phyloP scores from a whole-genome alignment of 2,797 vertebrate species.

The Enteromius paludinosus region DNA sequence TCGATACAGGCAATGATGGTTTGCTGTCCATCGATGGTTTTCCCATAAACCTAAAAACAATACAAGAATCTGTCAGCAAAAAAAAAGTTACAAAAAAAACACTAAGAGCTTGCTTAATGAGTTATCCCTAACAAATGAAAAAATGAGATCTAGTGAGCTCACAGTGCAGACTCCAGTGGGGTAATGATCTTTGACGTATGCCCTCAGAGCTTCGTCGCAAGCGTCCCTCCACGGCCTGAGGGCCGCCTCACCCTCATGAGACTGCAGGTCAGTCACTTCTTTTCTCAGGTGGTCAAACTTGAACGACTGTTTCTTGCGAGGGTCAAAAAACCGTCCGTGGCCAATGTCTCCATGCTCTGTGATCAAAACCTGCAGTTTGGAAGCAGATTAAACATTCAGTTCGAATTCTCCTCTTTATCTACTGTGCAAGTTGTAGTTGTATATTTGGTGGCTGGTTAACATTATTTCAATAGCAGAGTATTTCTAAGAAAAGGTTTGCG shows the following conservation, averaged over 20 bases:
- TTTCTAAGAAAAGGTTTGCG: background rate
- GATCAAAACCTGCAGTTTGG: slow-evolving; percentile 85
- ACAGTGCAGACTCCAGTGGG: slow-evolving; percentile 92
- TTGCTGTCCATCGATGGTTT: slow-evolving; percentile 93
- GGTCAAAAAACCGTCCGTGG: slow-evolving; percentile 92
- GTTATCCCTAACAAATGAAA: background rate
- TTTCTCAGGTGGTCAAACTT: slow-evolving; percentile 96
- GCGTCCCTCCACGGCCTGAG: slow-evolving; percentile 88
- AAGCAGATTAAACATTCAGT: background rate
- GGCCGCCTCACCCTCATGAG: slow-evolving; percentile 81
- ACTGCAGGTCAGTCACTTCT: slow-evolving; percentile 87
- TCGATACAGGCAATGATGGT: slow-evolving; percentile 96
- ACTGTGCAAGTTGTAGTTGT: background rate
- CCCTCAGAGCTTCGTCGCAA: slow-evolving; percentile 85
- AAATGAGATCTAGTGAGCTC: slow-evolving; percentile 40
- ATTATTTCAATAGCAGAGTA: background rate
- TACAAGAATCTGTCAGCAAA: slow-evolving; percentile 6
- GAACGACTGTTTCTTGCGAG: slow-evolving; percentile 92
- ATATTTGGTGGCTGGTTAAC: background rate
- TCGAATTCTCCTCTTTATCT: background rate
- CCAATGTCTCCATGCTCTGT: slow-evolving; percentile 94
- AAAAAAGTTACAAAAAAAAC: background rate
- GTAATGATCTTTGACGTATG: slow-evolving; percentile 94
- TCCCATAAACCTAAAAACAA: slow-evolving; percentile 88
- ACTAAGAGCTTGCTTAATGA: background rate